Conservation (phyloP, 2,888 invertebrate genomes). For the Phengaris arion region DNA sequence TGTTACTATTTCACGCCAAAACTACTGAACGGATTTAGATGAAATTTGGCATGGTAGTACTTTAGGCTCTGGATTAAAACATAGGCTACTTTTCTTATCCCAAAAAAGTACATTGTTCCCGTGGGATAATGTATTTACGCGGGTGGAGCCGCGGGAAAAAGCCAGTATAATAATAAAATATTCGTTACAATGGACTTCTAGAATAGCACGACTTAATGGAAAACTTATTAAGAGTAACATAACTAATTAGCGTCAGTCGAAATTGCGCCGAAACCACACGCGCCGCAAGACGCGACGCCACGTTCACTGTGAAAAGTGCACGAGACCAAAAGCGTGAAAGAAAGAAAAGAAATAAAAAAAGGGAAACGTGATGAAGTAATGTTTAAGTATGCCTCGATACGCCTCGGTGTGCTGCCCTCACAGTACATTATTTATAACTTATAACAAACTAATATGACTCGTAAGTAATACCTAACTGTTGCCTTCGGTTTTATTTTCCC, state of each 20-base stretch:
- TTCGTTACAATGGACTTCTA: background rate
- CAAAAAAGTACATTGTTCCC: too few relatives aligned
- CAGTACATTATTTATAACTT: background rate
- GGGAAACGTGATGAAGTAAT: background rate
- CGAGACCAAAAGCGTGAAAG: background rate
- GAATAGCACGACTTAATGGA: background rate
- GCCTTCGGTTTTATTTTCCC: background rate
- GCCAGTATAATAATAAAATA: too few relatives aligned
- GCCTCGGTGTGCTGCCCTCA: background rate
- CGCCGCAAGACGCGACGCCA: background rate
- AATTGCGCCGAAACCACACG: background rate
- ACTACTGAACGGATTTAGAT: too few relatives aligned
- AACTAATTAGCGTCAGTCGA: background rate
- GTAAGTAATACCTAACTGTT: background rate
- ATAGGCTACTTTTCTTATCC: too few relatives aligned
- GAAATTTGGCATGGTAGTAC: too few relatives aligned
- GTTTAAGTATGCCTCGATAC: background rate
- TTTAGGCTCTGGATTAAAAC: too few relatives aligned
- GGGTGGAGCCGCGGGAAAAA: too few relatives aligned
- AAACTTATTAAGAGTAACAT: background rate
- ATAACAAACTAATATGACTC: background rate
- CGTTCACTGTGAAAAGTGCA: background rate
- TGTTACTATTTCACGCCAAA: too few relatives aligned
- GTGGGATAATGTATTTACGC: too few relatives aligned
- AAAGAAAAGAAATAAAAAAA: too few relatives aligned